Evolutionary conservation across 1,140 invertebrate genomes (phyloP).

Genomic region (Trinorchestia longiramus): DNA sequence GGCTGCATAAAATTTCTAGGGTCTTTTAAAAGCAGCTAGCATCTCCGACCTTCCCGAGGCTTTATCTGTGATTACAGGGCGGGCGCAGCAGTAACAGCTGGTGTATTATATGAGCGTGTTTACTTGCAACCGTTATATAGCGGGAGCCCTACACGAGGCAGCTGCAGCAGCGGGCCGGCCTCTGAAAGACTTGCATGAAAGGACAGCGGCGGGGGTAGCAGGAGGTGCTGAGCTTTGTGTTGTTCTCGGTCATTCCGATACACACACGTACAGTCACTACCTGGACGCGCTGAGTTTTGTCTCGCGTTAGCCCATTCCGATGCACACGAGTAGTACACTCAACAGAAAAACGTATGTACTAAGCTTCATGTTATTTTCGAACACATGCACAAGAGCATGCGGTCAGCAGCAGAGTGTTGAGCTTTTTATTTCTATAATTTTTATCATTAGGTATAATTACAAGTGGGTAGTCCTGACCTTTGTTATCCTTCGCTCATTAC

Average conservation of each 20-base stretch:
- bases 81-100: background rate
- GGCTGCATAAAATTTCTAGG: background rate
- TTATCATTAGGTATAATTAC: too few species aligned
- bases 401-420: too few species aligned
- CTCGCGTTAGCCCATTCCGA: background rate
- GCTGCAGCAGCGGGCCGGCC: conserved; percentile 9
- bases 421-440: too few species aligned
- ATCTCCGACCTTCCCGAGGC: background rate
- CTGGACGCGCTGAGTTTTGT: background rate
- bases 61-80: background rate
- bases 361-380: too few species aligned
- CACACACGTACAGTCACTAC: background rate
- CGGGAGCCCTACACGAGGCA: background rate
- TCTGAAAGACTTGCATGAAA: conserved; percentile 35
- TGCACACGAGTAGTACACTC: background rate
- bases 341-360: too few species aligned
- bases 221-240: background rate
- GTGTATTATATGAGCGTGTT: background rate
- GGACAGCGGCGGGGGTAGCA: background rate
- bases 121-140: conserved; percentile 25
- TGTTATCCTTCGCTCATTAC: background rate
- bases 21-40: background rate
- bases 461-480: background rate
- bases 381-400: too few species aligned
- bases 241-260: conserved; percentile 44